phyloP scores from a whole-genome alignment of 1,140 invertebrate genomes.

The Eumaeus atala region DNA sequence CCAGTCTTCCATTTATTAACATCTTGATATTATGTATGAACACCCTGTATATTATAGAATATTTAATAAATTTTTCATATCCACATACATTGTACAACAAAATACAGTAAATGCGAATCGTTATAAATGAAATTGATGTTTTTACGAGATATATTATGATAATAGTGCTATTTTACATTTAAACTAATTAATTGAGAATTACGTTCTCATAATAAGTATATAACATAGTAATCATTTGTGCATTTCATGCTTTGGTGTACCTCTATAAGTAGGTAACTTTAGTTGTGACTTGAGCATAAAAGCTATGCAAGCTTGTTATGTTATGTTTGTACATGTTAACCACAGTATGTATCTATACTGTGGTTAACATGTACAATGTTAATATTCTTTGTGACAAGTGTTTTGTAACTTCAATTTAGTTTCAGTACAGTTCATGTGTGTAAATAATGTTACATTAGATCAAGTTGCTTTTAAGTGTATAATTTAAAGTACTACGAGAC shows the following conservation, averaged over 20 bases:
- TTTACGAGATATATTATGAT: slow-evolving; percentile 10
- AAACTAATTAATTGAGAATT: slow-evolving; percentile 37
- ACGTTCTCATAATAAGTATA: slow-evolving; percentile 41
- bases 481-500: too few species aligned
- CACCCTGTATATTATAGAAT: slow-evolving; percentile 7
- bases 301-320: too few species aligned
- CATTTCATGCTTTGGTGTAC: slow-evolving; percentile 25
- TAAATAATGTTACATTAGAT: too few species aligned
- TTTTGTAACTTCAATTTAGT: too few species aligned
- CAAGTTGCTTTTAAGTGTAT: too few species aligned
- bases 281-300: slow-evolving; percentile 10
- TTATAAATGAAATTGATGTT: slow-evolving; percentile 7
- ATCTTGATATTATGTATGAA: slow-evolving; percentile 1
- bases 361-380: background rate
- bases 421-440: too few species aligned
- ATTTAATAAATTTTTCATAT: background rate
- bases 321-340: too few species aligned
- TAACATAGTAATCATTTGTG: slow-evolving; percentile 22
- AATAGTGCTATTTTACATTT: background rate
- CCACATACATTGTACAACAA: too few species aligned
- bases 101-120: slow-evolving; percentile 6
- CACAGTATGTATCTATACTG: too few species aligned
- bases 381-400: background rate
- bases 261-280: slow-evolving; percentile 12
- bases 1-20: slow-evolving; percentile 4